These are phyloP conservation scores for Mungos mungo DNA, from an alignment of 2,113 vertebrate genomes.

Conservation along the genomic window DNA sequence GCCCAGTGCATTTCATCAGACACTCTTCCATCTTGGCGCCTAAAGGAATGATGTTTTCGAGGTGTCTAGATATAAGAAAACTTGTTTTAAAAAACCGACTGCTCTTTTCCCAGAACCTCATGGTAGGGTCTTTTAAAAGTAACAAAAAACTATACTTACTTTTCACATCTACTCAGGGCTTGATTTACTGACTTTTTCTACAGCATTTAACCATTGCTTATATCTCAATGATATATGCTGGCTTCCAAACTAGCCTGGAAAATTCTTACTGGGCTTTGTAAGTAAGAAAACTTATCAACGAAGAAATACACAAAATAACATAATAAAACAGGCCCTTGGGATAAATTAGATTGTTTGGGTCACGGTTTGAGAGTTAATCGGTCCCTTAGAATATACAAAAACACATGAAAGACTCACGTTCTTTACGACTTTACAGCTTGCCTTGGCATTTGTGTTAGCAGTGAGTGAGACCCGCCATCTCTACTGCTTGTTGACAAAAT, in stretches of 20 bases:
- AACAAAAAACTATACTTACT: slow-evolving; percentile 17
- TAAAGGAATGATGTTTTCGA: slow-evolving; percentile 31
- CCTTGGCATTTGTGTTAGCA: slow-evolving; percentile 4
- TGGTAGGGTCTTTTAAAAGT: slow-evolving; percentile 46
- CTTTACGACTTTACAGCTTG: not conserved
- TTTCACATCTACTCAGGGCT: slow-evolving; percentile 21
- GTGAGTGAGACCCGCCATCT: not conserved
- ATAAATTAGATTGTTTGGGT: not conserved
- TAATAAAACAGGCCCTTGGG: not conserved
- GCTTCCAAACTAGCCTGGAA: slow-evolving; percentile 32
- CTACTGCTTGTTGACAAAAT: not conserved
- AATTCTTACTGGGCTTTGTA: not conserved
- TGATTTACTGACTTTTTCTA: slow-evolving; percentile 1
- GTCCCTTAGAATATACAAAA: not conserved
- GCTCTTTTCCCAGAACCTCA: not conserved
- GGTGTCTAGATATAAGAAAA: slow-evolving; percentile 18
- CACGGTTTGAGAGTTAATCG: not conserved
- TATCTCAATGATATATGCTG: not conserved
- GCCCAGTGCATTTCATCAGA: slow-evolving; percentile 52
- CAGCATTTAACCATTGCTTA: not conserved
- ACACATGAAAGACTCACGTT: not conserved
- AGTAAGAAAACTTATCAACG: not conserved
- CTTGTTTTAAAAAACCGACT: slow-evolving; percentile 1
- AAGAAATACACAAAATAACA: not conserved
- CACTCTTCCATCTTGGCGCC: not conserved